Evolutionary conservation across 2,113 vertebrate species (phyloP).

Genomic region (Choloepus hoffmanni): DNA sequence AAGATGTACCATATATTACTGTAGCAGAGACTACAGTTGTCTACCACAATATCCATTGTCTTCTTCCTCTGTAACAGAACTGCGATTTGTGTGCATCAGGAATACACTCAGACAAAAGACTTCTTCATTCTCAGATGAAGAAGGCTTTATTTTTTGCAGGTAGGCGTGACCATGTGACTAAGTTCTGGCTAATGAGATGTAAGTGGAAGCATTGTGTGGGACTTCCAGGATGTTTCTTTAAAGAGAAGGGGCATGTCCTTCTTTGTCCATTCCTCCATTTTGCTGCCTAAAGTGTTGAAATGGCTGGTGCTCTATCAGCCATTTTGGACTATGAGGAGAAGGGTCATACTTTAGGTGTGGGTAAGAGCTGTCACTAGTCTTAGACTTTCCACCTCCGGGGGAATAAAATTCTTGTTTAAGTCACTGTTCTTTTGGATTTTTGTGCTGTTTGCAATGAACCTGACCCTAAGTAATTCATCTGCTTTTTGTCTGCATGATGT

Average conservation of each 20-base stretch:
- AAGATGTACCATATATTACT: not conserved
- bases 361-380: not conserved
- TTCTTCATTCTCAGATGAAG: not conserved
- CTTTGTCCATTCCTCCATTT: not conserved
- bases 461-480: not conserved
- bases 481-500: not conserved
- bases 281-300: not conserved
- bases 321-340: not conserved
- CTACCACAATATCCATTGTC: not conserved
- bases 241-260: not conserved
- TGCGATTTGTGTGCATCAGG: not conserved
- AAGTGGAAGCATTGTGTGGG: not conserved
- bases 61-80: not conserved
- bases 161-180: not conserved
- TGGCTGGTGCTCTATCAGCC: not conserved
- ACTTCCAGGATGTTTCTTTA: not conserved
- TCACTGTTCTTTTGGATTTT: not conserved
- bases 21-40: not conserved
- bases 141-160: not conserved
- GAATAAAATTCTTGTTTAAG: not conserved
- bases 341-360: not conserved
- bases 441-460: slow-evolving; percentile 2
- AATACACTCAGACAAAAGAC: not conserved
- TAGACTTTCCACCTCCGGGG: not conserved
- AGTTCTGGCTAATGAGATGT: not conserved